Percentiles rank a stretch among this genome's conserved stretches.
Evolutionary conservation across 2,888 invertebrate genomes (phyloP).

Genomic region (Malacosoma neustria): DNA sequence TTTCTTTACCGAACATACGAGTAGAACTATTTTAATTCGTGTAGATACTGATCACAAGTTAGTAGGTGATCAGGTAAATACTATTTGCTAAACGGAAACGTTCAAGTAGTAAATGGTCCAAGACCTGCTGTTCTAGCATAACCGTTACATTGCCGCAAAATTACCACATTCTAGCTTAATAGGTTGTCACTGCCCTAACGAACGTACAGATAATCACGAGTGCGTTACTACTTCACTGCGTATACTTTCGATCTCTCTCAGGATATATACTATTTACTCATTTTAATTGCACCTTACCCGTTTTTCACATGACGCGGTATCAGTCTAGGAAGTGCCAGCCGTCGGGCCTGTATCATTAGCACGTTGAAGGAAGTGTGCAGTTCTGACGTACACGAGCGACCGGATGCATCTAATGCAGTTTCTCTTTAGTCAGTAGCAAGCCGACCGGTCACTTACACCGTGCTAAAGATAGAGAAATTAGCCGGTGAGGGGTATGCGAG

Average conservation of each 20-base stretch:
- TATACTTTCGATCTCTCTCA: conserved; percentile 33
- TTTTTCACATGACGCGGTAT: background rate
- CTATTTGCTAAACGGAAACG: conserved; percentile 8
- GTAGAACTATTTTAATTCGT: no score
- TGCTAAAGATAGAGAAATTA: conserved; percentile 74
- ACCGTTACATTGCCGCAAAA: conserved; percentile 30
- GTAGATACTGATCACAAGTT: no score
- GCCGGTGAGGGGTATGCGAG: conserved; percentile 51
- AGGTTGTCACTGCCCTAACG: conserved; percentile 35
- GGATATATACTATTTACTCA: conserved; percentile 6
- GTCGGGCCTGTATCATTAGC: background rate
- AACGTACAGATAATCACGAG: conserved; percentile 25
- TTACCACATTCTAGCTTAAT: conserved; percentile 38
- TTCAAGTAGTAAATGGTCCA: background rate
- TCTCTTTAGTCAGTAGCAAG: conserved; percentile 46
- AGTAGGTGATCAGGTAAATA: background rate
- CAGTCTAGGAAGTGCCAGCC: background rate
- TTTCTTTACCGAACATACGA: no score
- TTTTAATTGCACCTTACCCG: background rate
- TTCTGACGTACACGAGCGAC: conserved; percentile 51
- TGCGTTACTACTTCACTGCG: conserved; percentile 24
- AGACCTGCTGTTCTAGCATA: conserved; percentile 18
- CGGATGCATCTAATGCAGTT: conserved; percentile 69
- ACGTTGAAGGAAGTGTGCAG: conserved; percentile 16
- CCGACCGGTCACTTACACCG: conserved; percentile 66